These are phyloP conservation scores for Peromyscus nudipes DNA, from an alignment of 2,797 vertebrate genomes.

Conservation along the genomic window DNA sequence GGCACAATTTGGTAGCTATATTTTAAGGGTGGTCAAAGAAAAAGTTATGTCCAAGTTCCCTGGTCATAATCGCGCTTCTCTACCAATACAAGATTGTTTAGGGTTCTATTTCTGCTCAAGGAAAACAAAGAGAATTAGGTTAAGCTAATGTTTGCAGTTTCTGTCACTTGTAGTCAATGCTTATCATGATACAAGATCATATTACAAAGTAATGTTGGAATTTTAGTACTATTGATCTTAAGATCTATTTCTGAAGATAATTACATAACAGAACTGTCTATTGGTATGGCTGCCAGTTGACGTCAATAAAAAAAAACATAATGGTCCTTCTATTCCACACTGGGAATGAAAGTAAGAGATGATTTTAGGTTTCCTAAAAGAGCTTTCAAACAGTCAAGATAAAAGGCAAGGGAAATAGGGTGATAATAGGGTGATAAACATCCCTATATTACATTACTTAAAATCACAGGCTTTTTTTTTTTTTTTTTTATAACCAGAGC, in stretches of 20 bases:
- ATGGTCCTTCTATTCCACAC: constrained; percentile 7
- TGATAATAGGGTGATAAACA: neutral
- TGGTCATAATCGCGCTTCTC: neutral
- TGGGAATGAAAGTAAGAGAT: constrained; percentile 32
- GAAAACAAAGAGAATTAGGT: neutral
- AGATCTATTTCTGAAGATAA: constrained; percentile 58
- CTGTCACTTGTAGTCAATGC: constrained; percentile 1
- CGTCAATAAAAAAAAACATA: neutral
- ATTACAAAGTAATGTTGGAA: neutral
- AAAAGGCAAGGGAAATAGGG: neutral
- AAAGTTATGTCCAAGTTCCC: neutral
- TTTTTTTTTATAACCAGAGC: neutral
- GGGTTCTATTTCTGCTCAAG: neutral
- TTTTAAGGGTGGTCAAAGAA: neutral
- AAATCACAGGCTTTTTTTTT: neutral
- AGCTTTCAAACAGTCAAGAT: constrained; percentile 33
- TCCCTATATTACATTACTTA: neutral
- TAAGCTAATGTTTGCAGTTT: constrained; percentile 58
- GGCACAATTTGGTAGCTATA: neutral
- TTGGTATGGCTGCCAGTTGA: constrained; percentile 39
- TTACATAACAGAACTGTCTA: constrained; percentile 36
- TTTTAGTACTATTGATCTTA: constrained; percentile 38
- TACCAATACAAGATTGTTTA: neutral
- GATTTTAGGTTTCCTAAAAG: constrained; percentile 51
- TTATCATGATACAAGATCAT: neutral